Evolutionary conservation across 2,113 vertebrate species (phyloP), one percentile per base, ranked within the genome.

Genomic region (Eurypyga helias): DNA sequence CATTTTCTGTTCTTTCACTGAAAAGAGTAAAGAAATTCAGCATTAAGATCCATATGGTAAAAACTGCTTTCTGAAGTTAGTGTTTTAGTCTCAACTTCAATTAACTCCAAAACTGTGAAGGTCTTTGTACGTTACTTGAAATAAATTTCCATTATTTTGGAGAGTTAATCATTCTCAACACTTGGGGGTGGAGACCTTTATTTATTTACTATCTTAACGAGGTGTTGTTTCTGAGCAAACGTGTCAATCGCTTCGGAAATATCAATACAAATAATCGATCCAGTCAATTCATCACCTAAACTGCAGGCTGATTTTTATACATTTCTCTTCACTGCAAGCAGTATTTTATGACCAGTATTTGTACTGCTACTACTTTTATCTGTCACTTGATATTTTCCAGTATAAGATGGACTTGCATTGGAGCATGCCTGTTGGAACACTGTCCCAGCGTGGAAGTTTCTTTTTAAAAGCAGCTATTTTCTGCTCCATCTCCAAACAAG

Each of bases 1-100:
- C 96, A 96, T 96, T 95, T 96, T 92, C 87, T 95, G 70, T 67
- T 93, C 69, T 92, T 96, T 70, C 87, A 70, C 75, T 95, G 96
- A 86, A 95, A 96, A 97, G 83, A 95, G 89, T 55, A 96, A 91
- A 96, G 83, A 96, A 95, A 92, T 60, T 41, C 2, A 51, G 33
- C 77, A 92, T 94, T 93, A 97, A 93, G 82, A 78, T 72, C 71
- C 9, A 18, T 43, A 75, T 87, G 73, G 58, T 73, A 90, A 67
- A 77, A 67, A 66, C 46, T 45, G 70, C 46, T 86, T 95, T 72
- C 48, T 79, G n/a, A 96, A 64, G 73, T 81, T 78, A 85, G 11
- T 33, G 72, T 83, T 96, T 67, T 41, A 80, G 33, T 60, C 89
- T 60, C 51, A 46, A 46, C 31, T 72, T 67, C 54, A 81, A n/a